Evolutionary conservation across 2,888 invertebrate species (phyloP).

Genomic region (Conchocele bisecta): DNA sequence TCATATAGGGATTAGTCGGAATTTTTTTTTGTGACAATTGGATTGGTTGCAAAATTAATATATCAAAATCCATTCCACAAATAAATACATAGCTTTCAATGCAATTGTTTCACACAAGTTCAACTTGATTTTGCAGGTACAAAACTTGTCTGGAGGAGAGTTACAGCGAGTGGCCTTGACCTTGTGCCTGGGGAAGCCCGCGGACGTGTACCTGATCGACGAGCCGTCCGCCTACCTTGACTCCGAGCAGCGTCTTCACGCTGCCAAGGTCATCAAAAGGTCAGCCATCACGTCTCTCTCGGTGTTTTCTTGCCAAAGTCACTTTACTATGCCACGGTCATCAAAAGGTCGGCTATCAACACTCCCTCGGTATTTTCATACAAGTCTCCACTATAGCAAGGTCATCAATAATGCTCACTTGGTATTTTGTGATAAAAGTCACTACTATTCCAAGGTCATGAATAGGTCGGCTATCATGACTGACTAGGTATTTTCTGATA

Average conservation of each 20-base stretch:
- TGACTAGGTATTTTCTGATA: too few species aligned
- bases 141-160: constrained; percentile 99
- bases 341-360: not conserved
- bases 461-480: too few species aligned
- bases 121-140: constrained; percentile 83
- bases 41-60: too few species aligned
- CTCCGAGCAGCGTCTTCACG: constrained; percentile 99
- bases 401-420: too few species aligned
- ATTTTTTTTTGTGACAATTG: too few species aligned
- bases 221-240: constrained; percentile 99
- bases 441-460: too few species aligned
- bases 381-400: too few species aligned
- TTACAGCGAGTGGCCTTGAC: constrained; percentile 98
- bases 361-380: too few species aligned
- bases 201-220: constrained; percentile 99
- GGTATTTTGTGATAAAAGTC: not conserved
- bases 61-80: too few species aligned
- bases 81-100: too few species aligned
- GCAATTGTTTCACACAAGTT: too few species aligned
- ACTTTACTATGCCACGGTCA: not conserved
- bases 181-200: constrained; percentile 98
- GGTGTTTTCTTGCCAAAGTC: not conserved
- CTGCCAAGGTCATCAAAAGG: constrained; percentile 99
- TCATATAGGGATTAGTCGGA: too few species aligned
- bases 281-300: constrained; percentile 81